Evolutionary conservation across 2,888 invertebrate genomes (phyloP).

Genomic region (Drosophila ustulata): DNA sequence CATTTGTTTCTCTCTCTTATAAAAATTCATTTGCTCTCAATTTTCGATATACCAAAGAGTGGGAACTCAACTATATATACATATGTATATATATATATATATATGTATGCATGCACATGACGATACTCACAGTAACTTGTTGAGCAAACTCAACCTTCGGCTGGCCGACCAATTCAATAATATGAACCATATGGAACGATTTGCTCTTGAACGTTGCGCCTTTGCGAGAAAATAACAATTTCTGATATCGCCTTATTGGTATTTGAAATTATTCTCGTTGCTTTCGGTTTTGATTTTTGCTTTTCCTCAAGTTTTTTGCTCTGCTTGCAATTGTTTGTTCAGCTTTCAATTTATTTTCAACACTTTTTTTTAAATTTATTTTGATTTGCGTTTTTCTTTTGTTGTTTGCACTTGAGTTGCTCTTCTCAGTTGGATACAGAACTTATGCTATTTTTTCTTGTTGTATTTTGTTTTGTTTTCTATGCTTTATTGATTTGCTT

Average conservation of each 20-base stretch:
- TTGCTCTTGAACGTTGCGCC: conserved; percentile 78
- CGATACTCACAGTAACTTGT: conserved; percentile 90
- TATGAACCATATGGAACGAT: conserved; percentile 92
- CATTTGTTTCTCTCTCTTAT: conserved; percentile 47
- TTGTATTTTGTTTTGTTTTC: conserved; percentile 15
- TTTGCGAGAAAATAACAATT: conserved; percentile 70
- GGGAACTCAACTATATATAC: conserved; percentile 4
- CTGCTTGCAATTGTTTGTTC: conserved; percentile 25
- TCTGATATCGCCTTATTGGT: conserved; percentile 30
- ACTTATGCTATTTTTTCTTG: background rate
- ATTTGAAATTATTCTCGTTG: conserved; percentile 19
- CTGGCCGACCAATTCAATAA: conserved; percentile 92
- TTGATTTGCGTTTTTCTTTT: conserved; percentile 29
- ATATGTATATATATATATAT: background rate
- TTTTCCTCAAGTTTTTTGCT: conserved; percentile 38
- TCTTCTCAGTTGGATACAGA: conserved; percentile 38
- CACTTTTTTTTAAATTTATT: conserved; percentile 32
- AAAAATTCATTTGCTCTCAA: conserved; percentile 60
- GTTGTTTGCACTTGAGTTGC: conserved; percentile 56
- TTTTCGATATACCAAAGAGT: background rate
- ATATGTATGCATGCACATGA: too few species aligned
- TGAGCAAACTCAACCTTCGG: conserved; percentile 91
- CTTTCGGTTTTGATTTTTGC: conserved; percentile 37
- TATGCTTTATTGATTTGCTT: conserved; percentile 42
- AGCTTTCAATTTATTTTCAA: conserved; percentile 32